Base-by-base conservation (phyloP, 2,113 vertebrate genomes). In the Aphelocoma coerulescens region DNA sequence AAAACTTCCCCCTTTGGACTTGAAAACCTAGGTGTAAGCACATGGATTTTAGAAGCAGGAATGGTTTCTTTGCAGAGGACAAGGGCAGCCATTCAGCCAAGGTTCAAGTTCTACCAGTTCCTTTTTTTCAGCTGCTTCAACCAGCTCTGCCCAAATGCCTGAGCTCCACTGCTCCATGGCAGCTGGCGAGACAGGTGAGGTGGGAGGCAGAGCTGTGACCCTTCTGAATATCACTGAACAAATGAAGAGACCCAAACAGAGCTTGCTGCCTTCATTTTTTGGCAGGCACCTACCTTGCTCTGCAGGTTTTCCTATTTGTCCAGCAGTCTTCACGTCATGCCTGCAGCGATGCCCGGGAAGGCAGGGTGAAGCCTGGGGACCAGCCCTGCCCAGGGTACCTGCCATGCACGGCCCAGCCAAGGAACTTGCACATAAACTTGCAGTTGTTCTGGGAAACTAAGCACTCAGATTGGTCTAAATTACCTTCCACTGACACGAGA, bases 301-400 rank as follows among this genome's bases (percentile, higher is more conserved):
- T 67, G 61, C 92, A 84, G 63, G 63, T 81, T 88, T 72, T 95
- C 77, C 72, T 85, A 10, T 95, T 90, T 90, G 90, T 39, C 72
- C 79, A 57, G 51, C 33, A 74, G 63, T 67, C 67, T 33, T 73
- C 66, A 33, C 1, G 15, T 37, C 68, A 66, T 19, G 37, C 82
- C 85, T 63, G 82, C 71, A 39, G 75, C 1, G 63, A 63, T 73
- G 18, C 84, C 35, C 6, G 5, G 67, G 85, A 66, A 68, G 48
- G 79, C 24, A 52, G 54, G 39, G 68, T 27, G 73, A 62, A 69
- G 37, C 1, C 54, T n/a, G 63, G 57, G 65, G 66, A 78, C 35
- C 39, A 33, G 46, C n/a, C 59, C 68, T 17, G 51, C 72, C 59
- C 54, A 9, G 68, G 55, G 73, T n/a, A 48, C 52, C 73, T 41